These are phyloP conservation scores for Valencia hispanica DNA, from an alignment of 2,797 vertebrate species.

Conservation along the genomic window DNA sequence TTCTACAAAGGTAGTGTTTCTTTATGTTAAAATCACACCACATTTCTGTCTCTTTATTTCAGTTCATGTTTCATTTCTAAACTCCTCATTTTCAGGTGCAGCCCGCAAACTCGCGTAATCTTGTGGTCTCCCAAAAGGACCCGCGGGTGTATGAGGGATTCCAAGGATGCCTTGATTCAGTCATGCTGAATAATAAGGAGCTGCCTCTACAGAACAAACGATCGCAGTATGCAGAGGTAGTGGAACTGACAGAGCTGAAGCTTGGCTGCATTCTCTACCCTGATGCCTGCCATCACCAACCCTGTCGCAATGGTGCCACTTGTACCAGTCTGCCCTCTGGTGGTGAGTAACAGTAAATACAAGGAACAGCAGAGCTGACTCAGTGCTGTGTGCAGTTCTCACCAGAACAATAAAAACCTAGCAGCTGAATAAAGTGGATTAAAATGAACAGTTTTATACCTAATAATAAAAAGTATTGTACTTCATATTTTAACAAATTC, in stretches of 20 bases:
- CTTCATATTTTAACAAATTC: not conserved
- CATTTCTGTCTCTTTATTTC: not conserved
- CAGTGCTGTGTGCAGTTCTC: not conserved
- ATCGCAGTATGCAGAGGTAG: constrained; percentile 92
- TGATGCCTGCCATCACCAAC: constrained; percentile 87
- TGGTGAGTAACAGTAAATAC: constrained; percentile 78
- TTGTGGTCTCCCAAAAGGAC: constrained; percentile 83
- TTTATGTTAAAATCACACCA: not conserved
- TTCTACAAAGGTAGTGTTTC: not conserved
- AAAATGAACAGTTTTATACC: not conserved
- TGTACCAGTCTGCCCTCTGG: constrained; percentile 90
- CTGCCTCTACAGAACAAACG: constrained; percentile 95
- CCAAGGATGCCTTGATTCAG: constrained; percentile 95
- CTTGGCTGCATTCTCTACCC: constrained; percentile 95
- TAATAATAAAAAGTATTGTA: not conserved
- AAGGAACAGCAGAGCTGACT: not conserved
- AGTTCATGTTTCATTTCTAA: not conserved
- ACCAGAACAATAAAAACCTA: not conserved
- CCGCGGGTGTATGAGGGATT: constrained; percentile 88
- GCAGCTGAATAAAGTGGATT: not conserved
- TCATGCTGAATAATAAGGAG: constrained; percentile 90
- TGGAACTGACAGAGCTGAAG: constrained; percentile 92
- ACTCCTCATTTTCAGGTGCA: constrained; percentile 77
- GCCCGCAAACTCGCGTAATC: constrained; percentile 83
- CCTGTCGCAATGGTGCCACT: constrained; percentile 91